These are phyloP conservation scores for Drosophila neocordata DNA, from an alignment of 1,140 invertebrate species.

Conservation along the genomic window DNA sequence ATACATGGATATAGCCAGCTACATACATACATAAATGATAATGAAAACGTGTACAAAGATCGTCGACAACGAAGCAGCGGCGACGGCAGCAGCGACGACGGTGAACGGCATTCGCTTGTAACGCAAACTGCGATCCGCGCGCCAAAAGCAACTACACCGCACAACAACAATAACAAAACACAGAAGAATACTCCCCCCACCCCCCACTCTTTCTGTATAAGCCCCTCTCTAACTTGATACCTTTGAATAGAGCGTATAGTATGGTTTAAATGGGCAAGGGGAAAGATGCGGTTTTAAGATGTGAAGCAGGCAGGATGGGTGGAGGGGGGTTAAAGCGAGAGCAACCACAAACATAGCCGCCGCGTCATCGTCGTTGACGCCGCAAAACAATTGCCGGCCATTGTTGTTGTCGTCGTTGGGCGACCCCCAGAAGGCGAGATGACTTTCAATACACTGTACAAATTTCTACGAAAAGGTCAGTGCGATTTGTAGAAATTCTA, in stretches of 20 bases:
- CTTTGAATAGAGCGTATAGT: slow-evolving; percentile 4
- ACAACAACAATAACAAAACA: no score
- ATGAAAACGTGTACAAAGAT: slow-evolving; percentile 65
- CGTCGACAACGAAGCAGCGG: slow-evolving; percentile 23
- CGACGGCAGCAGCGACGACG: not conserved
- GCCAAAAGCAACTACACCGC: slow-evolving; percentile 43
- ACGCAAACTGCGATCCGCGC: slow-evolving; percentile 63
- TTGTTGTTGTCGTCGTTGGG: slow-evolving; percentile 59
- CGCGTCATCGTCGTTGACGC: slow-evolving; percentile 56
- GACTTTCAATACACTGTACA: slow-evolving; percentile 10
- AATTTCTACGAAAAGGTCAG: slow-evolving; percentile 3
- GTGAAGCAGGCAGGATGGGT: not conserved
- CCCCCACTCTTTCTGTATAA: no score
- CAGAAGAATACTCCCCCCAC: slow-evolving; percentile 28
- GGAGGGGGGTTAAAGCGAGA: slow-evolving; percentile 17
- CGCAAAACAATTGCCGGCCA: slow-evolving; percentile 72
- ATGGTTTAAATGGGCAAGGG: not conserved
- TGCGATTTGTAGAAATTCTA: not conserved
- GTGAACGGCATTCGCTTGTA: slow-evolving; percentile 65
- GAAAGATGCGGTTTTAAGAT: not conserved
- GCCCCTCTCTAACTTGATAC: slow-evolving; percentile 20
- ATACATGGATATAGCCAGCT: slow-evolving; percentile 23
- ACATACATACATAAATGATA: slow-evolving; percentile 60
- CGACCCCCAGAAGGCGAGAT: slow-evolving; percentile 34
- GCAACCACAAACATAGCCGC: slow-evolving; percentile 70